These are phyloP conservation scores for Tragopan temminckii DNA, from an alignment of 2,797 vertebrate species.

Conservation along the genomic window DNA sequence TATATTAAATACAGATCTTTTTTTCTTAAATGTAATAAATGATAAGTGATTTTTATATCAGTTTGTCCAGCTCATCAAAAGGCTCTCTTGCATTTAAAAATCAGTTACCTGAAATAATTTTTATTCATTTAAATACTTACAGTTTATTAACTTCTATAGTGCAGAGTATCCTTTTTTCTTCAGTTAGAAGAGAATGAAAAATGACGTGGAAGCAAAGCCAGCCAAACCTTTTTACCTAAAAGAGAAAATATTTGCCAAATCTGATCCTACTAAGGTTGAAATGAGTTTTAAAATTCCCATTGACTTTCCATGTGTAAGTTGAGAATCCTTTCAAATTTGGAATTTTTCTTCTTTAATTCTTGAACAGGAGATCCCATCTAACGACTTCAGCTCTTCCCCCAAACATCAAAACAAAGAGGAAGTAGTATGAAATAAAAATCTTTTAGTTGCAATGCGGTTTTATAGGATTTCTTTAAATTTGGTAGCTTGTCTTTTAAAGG, in stretches of 20 bases:
- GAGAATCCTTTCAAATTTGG: background rate
- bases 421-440: background rate
- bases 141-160: background rate
- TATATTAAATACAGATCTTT: background rate
- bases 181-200: background rate
- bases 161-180: background rate
- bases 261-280: background rate
- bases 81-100: background rate
- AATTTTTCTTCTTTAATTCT: background rate
- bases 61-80: background rate
- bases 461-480: background rate
- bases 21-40: background rate
- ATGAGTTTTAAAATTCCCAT: background rate
- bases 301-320: background rate
- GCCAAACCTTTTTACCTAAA: background rate
- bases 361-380: background rate
- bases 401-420: background rate
- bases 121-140: background rate
- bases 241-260: background rate
- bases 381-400: background rate
- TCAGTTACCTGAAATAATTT: background rate
- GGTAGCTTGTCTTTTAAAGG: background rate
- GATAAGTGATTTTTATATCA: background rate
- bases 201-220: background rate
- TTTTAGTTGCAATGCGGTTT: background rate